A percentile compares a stretch with the other conserved stretches of the same genome.
phyloP scores from a whole-genome alignment of 2,888 invertebrate species.

The Ennomos fuscantarius region DNA sequence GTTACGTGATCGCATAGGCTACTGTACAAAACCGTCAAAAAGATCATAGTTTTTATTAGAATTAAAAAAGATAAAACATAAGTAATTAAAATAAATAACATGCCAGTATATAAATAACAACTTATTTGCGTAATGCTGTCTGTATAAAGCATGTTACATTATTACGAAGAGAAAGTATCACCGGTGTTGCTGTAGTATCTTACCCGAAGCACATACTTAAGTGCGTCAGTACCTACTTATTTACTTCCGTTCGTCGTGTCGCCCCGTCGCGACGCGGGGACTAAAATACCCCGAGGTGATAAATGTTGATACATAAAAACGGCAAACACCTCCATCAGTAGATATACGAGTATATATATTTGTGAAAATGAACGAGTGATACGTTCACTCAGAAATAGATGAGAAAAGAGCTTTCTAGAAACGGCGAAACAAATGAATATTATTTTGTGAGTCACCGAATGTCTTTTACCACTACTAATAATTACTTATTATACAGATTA shows the following conservation, averaged over 20 bases:
- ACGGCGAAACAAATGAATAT: too few relatives aligned
- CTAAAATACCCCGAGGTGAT: conserved; percentile 30
- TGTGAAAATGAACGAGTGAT: conserved; percentile 5
- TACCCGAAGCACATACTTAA: conserved; percentile 23
- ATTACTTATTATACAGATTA: too few relatives aligned
- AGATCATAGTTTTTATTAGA: background rate
- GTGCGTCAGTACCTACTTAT: conserved; percentile 21
- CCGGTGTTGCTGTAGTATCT: conserved; percentile 16
- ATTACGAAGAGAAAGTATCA: conserved; percentile 19
- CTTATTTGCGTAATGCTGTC: conserved; percentile 16
- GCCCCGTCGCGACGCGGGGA: conserved; percentile 12
- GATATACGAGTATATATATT: conserved; percentile 15
- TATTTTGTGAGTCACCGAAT: too few relatives aligned
- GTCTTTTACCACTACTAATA: too few relatives aligned
- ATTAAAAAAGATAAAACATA: background rate
- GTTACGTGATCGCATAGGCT: too few relatives aligned
- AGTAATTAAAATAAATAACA: too few relatives aligned
- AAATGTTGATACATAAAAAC: conserved; percentile 27
- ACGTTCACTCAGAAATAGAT: conserved; percentile 10
- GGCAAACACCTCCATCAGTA: conserved; percentile 28
- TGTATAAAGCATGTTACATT: conserved; percentile 1
- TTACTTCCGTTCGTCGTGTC: conserved; percentile 21
- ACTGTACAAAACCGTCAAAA: too few relatives aligned
- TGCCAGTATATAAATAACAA: background rate
- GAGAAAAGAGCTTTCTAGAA: too few relatives aligned